Percentiles rank a stretch among this genome's conserved stretches.
Conservation (phyloP, 2,113 vertebrate genomes). For the Hemicordylus capensis region DNA sequence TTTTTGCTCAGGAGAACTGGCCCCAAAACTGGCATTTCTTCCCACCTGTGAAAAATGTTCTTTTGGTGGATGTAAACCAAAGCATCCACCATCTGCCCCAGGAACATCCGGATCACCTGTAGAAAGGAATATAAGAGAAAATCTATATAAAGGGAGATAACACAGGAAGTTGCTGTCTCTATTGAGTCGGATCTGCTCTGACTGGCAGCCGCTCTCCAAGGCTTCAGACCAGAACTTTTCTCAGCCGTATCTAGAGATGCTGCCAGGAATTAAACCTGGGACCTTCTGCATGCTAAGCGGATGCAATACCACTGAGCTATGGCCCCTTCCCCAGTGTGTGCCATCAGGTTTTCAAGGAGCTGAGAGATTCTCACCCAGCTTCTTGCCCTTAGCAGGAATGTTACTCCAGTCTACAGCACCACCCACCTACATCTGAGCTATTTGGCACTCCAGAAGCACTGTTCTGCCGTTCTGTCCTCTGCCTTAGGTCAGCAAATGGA, state of each 20-base stretch:
- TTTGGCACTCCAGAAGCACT: not conserved
- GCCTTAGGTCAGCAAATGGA: not conserved
- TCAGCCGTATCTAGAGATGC: no score
- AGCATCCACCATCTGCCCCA: conserved; percentile 79
- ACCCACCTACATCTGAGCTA: not conserved
- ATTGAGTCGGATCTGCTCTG: no score
- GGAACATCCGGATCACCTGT: conserved; percentile 73
- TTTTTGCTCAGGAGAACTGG: no score
- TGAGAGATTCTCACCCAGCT: not conserved
- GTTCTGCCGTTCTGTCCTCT: not conserved
- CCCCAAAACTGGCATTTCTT: not conserved
- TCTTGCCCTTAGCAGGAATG: not conserved
- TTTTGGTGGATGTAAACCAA: conserved; percentile 75
- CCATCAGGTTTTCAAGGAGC: not conserved
- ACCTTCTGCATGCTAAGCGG: no score
- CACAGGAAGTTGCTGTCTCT: no score
- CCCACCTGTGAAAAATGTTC: conserved; percentile 78
- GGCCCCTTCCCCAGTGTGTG: no score
- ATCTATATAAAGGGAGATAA: not conserved
- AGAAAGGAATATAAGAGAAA: not conserved
- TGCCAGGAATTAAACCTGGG: no score
- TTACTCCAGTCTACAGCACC: not conserved
- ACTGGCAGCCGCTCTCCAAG: no score
- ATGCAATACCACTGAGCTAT: no score
- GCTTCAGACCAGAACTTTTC: no score